These are phyloP conservation scores for Caerostris darwini DNA, from an alignment of 1,140 invertebrate species.

Conservation along the genomic window DNA sequence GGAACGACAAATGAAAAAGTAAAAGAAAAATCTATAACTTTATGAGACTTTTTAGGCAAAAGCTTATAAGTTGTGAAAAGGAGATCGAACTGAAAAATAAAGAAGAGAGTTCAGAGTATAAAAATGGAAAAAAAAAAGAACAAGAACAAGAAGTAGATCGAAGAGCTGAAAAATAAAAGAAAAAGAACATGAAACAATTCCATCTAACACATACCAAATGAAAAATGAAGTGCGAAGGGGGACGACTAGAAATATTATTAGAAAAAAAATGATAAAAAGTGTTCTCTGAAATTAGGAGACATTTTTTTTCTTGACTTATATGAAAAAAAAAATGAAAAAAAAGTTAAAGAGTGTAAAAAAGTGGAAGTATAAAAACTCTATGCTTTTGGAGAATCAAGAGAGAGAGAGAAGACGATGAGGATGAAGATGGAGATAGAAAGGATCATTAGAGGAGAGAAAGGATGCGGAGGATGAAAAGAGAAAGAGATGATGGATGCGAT, in stretches of 20 bases:
- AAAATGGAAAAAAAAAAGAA: not conserved
- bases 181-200: conserved; percentile 72
- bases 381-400: conserved; percentile 51
- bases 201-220: conserved; percentile 64
- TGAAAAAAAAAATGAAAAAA: conserved; percentile 43
- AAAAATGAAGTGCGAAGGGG: conserved; percentile 70
- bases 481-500: conserved; percentile 75
- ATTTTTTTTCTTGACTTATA: conserved; percentile 43
- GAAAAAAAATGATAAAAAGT: conserved; percentile 67
- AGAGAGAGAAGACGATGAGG: conserved; percentile 63
- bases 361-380: conserved; percentile 39
- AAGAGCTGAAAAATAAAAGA: conserved; percentile 49
- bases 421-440: conserved; percentile 75
- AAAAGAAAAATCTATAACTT: conserved; percentile 64
- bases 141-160: not conserved
- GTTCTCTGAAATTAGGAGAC: conserved; percentile 69
- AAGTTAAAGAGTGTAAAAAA: conserved; percentile 37
- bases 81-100: conserved; percentile 34
- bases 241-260: conserved; percentile 66
- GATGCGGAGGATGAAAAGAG: conserved; percentile 75
- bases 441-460: conserved; percentile 76
- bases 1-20: not conserved
- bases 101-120: not conserved
- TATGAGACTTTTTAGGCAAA: conserved; percentile 64
- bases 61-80: conserved; percentile 62